A percentile compares a stretch with the other conserved stretches of the same genome.
Conservation (phyloP, 1,140 invertebrate genomes). For the Brachionus rotundiformis region DNA sequence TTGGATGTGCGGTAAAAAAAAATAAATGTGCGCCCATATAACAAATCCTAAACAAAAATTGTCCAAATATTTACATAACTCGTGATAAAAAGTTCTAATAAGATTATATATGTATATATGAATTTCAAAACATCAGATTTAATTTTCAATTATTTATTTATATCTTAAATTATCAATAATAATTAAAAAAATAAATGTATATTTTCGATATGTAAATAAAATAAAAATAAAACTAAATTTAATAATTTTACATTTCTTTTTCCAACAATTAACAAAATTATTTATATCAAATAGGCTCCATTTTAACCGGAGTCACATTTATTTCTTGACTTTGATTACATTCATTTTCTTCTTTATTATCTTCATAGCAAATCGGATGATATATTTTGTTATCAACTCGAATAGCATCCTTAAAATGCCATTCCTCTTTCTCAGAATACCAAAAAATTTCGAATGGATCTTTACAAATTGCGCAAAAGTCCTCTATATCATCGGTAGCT, state of each 20-base stretch:
- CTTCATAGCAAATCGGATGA: constrained; percentile 55
- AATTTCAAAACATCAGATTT: background rate
- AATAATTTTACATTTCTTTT: background rate
- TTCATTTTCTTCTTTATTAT: constrained; percentile 52
- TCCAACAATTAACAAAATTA: background rate
- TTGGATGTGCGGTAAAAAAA: too few relatives aligned
- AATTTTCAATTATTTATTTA: constrained; percentile 13
- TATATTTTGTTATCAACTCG: constrained; percentile 71
- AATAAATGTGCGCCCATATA: too few relatives aligned
- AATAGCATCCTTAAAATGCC: constrained; percentile 83
- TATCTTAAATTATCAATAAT: background rate
- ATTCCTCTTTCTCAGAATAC: constrained; percentile 91
- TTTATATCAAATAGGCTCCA: background rate
- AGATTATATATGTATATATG: too few relatives aligned
- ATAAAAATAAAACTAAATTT: constrained; percentile 42
- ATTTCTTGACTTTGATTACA: background rate
- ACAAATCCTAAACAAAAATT: too few relatives aligned
- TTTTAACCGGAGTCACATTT: background rate
- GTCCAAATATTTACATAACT: too few relatives aligned
- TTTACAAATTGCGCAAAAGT: constrained; percentile 78
- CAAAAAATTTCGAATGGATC: constrained; percentile 90
- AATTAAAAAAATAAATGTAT: constrained; percentile 19
- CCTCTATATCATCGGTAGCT: constrained; percentile 40
- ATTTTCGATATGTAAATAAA: constrained; percentile 14
- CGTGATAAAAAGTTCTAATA: too few relatives aligned